Base-by-base conservation (phyloP, 2,113 vertebrate genomes). In the Myocastor coypus region DNA sequence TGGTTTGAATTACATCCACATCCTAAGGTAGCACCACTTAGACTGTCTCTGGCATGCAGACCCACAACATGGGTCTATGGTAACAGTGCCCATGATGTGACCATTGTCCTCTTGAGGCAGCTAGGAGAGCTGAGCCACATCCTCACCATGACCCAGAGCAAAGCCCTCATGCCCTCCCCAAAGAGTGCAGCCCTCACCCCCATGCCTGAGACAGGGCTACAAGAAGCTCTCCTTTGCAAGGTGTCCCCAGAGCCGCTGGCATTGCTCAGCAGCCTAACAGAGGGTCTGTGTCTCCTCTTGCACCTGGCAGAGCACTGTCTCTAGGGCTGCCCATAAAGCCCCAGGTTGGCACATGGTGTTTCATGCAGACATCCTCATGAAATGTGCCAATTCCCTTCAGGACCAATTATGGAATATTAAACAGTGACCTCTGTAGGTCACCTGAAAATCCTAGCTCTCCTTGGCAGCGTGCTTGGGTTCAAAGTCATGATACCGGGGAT, bases 1-100 rank as follows among this genome's bases (percentile, higher is more conserved):
- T 16, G 4, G 42, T 71, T 13, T 16, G n/a, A n/a, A 20, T 5
- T 5, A 37, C 19, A 10, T 2, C n/a, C 16, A 0, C 0, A 0
- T 22, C 7, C 59, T 24, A 12, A 4, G 7, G 10, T 4, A 0
- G 8, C 5, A 5, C 19, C 1, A 1, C 52, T 1, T 1, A 32
- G 10, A 32, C 9, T 2, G 59, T 9, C 17, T 83, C 64, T 32
- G 32, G 22, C 13, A 4, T 24, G 9, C 8, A 5, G 24, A 4
- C 20, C 22, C 5, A 24, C 71, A 77, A 19, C 3, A 13, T 19
- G 6, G 26, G 22, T 7, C 40, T 30, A 0, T 37, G 24, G 42
- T 28, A 2, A 30, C 1, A 17, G 46, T 3, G 64, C 37, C 24
- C 26, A 4, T 1, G 19, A 61, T 0, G 3, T 24, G 8, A 55